Conservation (phyloP, 1,140 invertebrate species). For the Drosophila mayri region DNA sequence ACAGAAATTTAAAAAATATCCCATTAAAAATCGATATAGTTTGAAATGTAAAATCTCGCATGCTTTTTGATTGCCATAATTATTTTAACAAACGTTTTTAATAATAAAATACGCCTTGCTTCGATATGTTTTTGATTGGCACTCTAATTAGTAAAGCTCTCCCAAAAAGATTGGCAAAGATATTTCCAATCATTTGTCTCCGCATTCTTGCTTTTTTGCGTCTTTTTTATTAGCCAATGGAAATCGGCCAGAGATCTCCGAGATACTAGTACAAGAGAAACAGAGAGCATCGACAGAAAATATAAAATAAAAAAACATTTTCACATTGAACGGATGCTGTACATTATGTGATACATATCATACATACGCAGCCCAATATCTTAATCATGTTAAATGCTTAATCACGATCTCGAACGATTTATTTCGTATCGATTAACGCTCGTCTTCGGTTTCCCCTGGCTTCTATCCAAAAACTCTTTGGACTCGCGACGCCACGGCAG, state of each 20-base stretch:
- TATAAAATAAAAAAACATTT: slow-evolving; percentile 15
- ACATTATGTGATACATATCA: slow-evolving; percentile 60
- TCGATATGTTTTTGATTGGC: slow-evolving; percentile 44
- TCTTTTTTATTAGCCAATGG: slow-evolving; percentile 19
- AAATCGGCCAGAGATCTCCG: slow-evolving; percentile 21
- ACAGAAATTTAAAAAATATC: neutral
- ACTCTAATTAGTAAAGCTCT: slow-evolving; percentile 40
- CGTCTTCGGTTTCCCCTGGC: slow-evolving; percentile 13
- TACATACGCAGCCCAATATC: slow-evolving; percentile 65
- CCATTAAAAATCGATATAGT: neutral
- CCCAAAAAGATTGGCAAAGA: slow-evolving; percentile 22
- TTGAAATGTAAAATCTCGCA: neutral
- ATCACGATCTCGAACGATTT: slow-evolving; percentile 71
- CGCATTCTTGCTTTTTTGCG: slow-evolving; percentile 31
- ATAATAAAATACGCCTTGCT: slow-evolving; percentile 12
- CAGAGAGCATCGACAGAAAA: neutral
- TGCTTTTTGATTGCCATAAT: neutral
- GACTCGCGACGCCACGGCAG: slow-evolving; percentile 39
- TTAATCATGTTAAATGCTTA: slow-evolving; percentile 74
- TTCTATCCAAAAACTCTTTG: slow-evolving; percentile 17
- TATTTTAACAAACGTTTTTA: slow-evolving; percentile 1
- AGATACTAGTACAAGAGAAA: neutral
- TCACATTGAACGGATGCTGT: slow-evolving; percentile 51
- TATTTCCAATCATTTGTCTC: slow-evolving; percentile 34
- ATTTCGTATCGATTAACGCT: slow-evolving; percentile 72